phyloP scores from a whole-genome alignment of 2,888 invertebrate species.

The Lasioglossum zephyrum region DNA sequence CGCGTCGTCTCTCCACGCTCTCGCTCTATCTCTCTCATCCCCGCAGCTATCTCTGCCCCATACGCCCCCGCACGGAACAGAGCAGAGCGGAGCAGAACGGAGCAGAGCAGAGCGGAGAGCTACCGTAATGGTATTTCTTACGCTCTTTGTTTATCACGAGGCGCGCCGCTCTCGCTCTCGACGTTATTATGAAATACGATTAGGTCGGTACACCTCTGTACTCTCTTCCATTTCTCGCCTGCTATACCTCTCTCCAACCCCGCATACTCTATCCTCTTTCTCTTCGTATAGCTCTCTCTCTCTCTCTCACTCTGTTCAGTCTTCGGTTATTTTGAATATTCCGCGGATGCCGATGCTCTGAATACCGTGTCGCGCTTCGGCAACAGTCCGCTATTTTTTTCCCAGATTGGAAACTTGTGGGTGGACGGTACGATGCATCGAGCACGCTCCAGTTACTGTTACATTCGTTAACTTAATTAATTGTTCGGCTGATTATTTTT shows the following conservation, averaged over 20 bases:
- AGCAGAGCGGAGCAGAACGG: neutral
- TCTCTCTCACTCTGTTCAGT: neutral
- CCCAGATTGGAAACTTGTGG: neutral
- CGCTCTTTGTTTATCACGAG: slow-evolving; percentile 80
- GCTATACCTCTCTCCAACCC: neutral
- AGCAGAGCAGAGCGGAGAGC: slow-evolving; percentile 8
- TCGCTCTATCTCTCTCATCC: neutral
- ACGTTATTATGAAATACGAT: slow-evolving; percentile 82
- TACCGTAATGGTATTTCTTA: slow-evolving; percentile 80
- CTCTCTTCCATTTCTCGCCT: slow-evolving; percentile 41
- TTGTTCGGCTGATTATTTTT: neutral
- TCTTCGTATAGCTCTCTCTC: too few species aligned
- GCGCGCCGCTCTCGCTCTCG: slow-evolving; percentile 50
- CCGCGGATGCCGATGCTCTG: slow-evolving; percentile 54
- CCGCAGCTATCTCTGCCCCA: neutral
- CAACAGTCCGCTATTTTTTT: neutral
- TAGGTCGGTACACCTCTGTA: slow-evolving; percentile 72
- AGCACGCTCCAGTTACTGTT: neutral
- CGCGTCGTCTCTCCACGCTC: slow-evolving; percentile 66
- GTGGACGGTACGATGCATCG: neutral
- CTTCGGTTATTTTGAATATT: slow-evolving; percentile 57
- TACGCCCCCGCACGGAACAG: slow-evolving; percentile 5
- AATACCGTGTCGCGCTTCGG: slow-evolving; percentile 53
- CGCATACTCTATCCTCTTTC: neutral
- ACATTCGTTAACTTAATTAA: neutral